Base-by-base conservation (phyloP, 2,888 invertebrate genomes). In the Neoitamus cyanurus region DNA sequence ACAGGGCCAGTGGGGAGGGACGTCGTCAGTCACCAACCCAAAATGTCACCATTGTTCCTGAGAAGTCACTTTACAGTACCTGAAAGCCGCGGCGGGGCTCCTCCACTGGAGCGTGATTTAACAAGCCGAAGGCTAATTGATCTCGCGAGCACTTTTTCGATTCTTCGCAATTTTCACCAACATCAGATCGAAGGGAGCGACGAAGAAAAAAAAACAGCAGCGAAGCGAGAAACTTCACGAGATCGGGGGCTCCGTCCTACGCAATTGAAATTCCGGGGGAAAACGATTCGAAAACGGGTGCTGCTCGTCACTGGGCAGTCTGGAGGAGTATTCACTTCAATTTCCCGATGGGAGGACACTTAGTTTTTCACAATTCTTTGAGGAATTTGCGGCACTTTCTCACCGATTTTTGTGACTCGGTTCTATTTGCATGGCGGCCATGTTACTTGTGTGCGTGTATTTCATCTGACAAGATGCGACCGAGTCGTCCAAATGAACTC, bases 351-450 rank as follows among this genome's bases (percentile, higher is more conserved):
- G 20, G 46, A 9, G 20, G 31, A 48, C 48, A 78, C 30, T 70
- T 36, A 30, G 15, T 42, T 70, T 83, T 83, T 37, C 36, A 37
- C 70, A 37, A 70, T 28, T 30, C 30, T 31, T 9, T 78, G 31
- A 58, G 78, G 58, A 78, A 85, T 86, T 86, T 86, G 84, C 87
- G 87, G 86, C 86, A 87, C 86, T 86, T 86, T 85, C 83, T 85
- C 83, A 80, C 85, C 28, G 69, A 83, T 84, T 86, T 86, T 86
- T 85, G 68, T 85, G 75, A 86, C 85, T 85, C 83, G 85, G 84
- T 73, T 83, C 72, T 85, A 87, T 87, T 87, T 87, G 86, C 86
- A 86, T 85, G 87, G 86, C 87, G 85, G 87, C 86, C 87, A 87
- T 87, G 78, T 87, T 86, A 85, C 83, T 85, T 86, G 86, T 87